Conservation (phyloP, 2,888 invertebrate species). For the Buathra laborator region DNA sequence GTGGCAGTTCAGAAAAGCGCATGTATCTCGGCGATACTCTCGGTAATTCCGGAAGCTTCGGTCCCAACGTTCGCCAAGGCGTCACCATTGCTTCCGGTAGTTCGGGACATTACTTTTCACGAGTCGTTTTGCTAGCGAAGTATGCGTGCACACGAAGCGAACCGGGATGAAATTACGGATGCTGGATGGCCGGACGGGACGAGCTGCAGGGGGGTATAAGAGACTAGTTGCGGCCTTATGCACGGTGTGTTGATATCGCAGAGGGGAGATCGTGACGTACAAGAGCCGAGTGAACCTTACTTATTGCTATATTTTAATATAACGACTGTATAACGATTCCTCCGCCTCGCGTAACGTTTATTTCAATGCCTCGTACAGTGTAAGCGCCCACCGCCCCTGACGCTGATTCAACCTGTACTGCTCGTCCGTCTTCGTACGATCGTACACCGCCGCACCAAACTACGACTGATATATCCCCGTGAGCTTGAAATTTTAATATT, state of each 20-base stretch:
- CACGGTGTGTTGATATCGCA: conserved; percentile 61
- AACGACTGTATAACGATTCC: conserved; percentile 80
- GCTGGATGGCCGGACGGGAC: conserved; percentile 17
- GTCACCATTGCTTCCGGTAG: conserved; percentile 1
- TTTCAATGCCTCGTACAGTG: conserved; percentile 71
- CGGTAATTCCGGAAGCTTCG: conserved; percentile 25
- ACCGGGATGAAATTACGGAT: conserved; percentile 69
- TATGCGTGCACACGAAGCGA: conserved; percentile 48
- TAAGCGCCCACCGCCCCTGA: neutral
- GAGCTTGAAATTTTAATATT: conserved; percentile 67
- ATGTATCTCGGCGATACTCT: conserved; percentile 13
- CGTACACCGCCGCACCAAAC: conserved; percentile 44
- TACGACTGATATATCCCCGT: conserved; percentile 57
- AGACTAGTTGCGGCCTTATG: conserved; percentile 30
- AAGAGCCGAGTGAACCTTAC: conserved; percentile 75
- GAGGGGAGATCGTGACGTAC: conserved; percentile 60
- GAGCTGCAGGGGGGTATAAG: conserved; percentile 26
- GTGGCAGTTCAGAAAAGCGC: neutral
- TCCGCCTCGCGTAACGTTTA: conserved; percentile 75
- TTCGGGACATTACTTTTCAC: conserved; percentile 11
- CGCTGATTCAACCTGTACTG: conserved; percentile 27
- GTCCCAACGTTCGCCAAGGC: neutral
- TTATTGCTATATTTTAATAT: conserved; percentile 82
- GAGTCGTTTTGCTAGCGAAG: conserved; percentile 14
- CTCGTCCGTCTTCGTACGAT: conserved; percentile 58